Evolutionary conservation across 2,113 vertebrate species (phyloP), one percentile per base, ranked within the genome.

Genomic region (Ceuthmochares aereus): DNA sequence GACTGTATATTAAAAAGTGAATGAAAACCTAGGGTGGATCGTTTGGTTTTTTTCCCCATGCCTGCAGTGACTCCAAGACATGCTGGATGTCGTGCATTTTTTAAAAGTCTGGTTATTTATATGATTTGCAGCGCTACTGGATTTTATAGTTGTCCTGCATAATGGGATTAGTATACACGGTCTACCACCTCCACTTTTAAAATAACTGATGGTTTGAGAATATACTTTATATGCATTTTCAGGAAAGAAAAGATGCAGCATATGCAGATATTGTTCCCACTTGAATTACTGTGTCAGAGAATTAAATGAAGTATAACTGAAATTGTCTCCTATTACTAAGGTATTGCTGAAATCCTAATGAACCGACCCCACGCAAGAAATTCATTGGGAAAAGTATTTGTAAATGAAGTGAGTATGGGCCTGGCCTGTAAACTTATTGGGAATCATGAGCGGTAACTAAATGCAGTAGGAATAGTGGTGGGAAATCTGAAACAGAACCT

Each of bases 321-420:
- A 96, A 92, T 84, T 89, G 73, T 96, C 78, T 97, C 73, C 92
- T 96, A 56, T 91, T 89, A 91, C 81, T 95, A 97, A 98, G 98
- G 98, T 90, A 97, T 98, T 97, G 98, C 98, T 67, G 99, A 99
- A 96, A 98, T 99, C 97, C 59, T 98, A 95, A 99, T 99, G 99
- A 98, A 98, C 94, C 98, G 98, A 93, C 98, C 98, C 42, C 98
- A 93, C 32, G 99, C 98, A 1, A 97, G 98, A 78, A 99, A 99
- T 89, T 98, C 99, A 77, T 97, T 99, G 91, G 99, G 99, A 56
- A 98, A 98, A 8, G 93, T 99, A 93, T 99, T 99, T 90, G 98
- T 99, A 84, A 98, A 97, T 45, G 98, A 99, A 99, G 99, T 99
- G 94, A 98, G 97, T 91, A 95, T 92, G 89, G 52, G 55, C 67